A percentile compares a stretch with the other conserved stretches of the same genome.
Conservation (phyloP, 1,140 invertebrate species). For the Eriocheir sinensis region DNA sequence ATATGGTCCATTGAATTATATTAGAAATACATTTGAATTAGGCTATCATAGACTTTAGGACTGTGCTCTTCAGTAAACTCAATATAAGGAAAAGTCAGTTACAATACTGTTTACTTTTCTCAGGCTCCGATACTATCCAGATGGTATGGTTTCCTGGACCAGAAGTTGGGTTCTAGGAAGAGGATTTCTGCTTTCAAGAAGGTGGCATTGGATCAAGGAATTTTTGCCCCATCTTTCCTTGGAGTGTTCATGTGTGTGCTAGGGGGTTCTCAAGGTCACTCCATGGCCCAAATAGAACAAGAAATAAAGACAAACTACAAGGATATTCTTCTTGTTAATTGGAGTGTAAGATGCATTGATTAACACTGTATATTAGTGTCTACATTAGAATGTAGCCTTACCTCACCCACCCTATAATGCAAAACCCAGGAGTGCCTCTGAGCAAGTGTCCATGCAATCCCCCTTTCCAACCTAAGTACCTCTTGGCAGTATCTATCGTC, state of each 20-base stretch:
- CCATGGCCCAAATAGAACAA: constrained; percentile 83
- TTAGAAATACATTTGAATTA: too few species aligned
- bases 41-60: too few species aligned
- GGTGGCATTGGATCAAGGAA: constrained; percentile 88
- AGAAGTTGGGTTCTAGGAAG: constrained; percentile 83
- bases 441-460: too few species aligned
- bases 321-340: constrained; percentile 88
- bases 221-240: constrained; percentile 88
- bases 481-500: too few species aligned
- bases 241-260: constrained; percentile 84
- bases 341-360: constrained; percentile 84
- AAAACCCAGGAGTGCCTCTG: too few species aligned
- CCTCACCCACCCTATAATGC: too few species aligned
- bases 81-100: not conserved
- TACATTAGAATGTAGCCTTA: too few species aligned
- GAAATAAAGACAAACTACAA: constrained; percentile 86
- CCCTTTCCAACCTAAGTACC: too few species aligned
- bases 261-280: constrained; percentile 85
- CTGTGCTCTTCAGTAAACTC: too few species aligned
- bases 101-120: constrained; percentile 69
- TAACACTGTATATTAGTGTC: constrained; percentile 39
- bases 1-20: too few species aligned
- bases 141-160: constrained; percentile 89
- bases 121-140: constrained; percentile 87
- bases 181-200: constrained; percentile 86